Evolutionary conservation across 1,140 invertebrate species (phyloP), one percentile per base, ranked within the genome.

Genomic region (Aphelenchoides fujianensis): DNA sequence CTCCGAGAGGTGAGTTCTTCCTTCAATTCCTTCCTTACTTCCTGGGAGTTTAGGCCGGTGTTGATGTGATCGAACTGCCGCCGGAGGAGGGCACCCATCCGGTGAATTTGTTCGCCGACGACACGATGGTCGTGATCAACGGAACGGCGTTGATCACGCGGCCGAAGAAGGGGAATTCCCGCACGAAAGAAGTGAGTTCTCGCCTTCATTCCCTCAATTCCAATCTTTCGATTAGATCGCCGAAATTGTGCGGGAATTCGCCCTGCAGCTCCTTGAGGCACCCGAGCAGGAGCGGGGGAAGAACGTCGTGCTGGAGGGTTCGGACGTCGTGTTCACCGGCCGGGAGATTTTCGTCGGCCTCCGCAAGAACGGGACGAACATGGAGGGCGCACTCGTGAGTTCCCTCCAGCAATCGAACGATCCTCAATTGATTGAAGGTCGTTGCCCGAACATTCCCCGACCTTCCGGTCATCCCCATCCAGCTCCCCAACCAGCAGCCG

Each of bases 21-120:
- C 19, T 62, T n/a, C 9, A 1, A 1, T 16, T 66, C n/a, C 59
- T 59, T 16, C n/a, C 30, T 16, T 9, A 2, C 2, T 62, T 70
- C 27, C n/a, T 30, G 2, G 27, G 16, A 61, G 27, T 80, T 2
- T 91, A 93, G 80, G 86, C 95, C 54, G 92, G 92, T 48, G 84
- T 97, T 32, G 92, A 97, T 85, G 92, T 97, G 0, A 90, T 95
- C 53, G 94, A 97, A 86, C 87, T 97, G 76, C 91, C 92, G 28
- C 90, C 93, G 2, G 92, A 94, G 79, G 92, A 93, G 77, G 86
- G 86, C 19, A 36, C 35, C 2, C 5, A 74, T 16, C 23, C 72
- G 3, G 89, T 92, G 73, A 91, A 91, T 79, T 90, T 91, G 54
- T 93, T 93, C 80, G 89, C 95, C 19, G 94, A 96, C 85, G 93